These are phyloP conservation scores for Tachina grossa DNA, from an alignment of 2,888 invertebrate genomes.

Conservation along the genomic window DNA sequence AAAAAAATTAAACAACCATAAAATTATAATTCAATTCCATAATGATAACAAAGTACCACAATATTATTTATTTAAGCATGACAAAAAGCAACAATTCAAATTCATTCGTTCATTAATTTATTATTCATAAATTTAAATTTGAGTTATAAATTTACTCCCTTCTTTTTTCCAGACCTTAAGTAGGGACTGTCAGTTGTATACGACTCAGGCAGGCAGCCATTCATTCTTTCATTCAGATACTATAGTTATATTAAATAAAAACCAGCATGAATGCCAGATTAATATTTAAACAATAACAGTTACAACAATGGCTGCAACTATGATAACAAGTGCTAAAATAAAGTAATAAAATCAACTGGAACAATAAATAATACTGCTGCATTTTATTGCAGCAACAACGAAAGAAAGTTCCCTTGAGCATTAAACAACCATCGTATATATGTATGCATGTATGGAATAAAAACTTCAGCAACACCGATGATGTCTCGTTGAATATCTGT, in stretches of 20 bases:
- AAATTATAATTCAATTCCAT: slow-evolving; percentile 22
- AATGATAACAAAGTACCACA: slow-evolving; percentile 15
- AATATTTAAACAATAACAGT: slow-evolving; percentile 32
- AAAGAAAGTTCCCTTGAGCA: slow-evolving; percentile 37
- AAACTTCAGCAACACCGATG: slow-evolving; percentile 46
- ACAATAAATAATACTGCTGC: not conserved
- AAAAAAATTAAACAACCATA: slow-evolving; percentile 8
- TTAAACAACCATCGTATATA: slow-evolving; percentile 37
- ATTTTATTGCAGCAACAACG: slow-evolving; percentile 3
- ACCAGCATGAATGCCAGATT: slow-evolving; percentile 50
- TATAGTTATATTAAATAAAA: slow-evolving; percentile 22
- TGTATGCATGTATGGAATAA: not conserved
- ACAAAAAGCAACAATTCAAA: slow-evolving; percentile 8
- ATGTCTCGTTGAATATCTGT: slow-evolving; percentile 25
- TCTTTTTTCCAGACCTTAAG: not conserved
- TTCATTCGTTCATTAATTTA: slow-evolving; percentile 15
- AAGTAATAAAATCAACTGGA: slow-evolving; percentile 38
- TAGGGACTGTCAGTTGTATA: not conserved
- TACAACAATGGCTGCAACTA: slow-evolving; percentile 19
- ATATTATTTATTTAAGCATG: slow-evolving; percentile 7
- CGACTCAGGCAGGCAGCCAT: not conserved
- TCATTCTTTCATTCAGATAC: slow-evolving; percentile 2
- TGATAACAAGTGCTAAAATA: slow-evolving; percentile 18
- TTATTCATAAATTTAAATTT: no score
- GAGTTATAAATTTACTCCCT: not conserved